phyloP scores from a whole-genome alignment of 2,113 vertebrate genomes.

The Crotalus helleri region DNA sequence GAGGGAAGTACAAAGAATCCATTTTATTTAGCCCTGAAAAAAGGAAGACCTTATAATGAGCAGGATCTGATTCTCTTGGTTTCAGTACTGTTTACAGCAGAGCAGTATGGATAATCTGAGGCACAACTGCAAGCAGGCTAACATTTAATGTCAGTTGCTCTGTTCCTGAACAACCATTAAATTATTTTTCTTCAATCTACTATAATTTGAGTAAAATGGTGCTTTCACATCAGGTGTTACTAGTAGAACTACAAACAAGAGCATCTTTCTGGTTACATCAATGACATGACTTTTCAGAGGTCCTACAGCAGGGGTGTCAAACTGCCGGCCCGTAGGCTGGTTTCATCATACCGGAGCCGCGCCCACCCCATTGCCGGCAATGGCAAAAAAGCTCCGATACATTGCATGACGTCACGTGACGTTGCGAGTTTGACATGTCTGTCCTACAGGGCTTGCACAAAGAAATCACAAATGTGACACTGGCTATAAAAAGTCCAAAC shows the following conservation, averaged over 20 bases:
- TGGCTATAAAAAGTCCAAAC: neutral
- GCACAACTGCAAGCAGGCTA: neutral
- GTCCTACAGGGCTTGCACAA: neutral
- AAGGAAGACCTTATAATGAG: neutral
- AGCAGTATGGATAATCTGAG: neutral
- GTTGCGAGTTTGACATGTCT: too few species aligned
- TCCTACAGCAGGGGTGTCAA: neutral
- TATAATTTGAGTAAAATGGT: neutral
- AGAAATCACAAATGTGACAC: neutral
- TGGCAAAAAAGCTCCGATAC: too few species aligned
- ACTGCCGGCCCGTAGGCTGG: too few species aligned
- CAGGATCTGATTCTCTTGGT: neutral
- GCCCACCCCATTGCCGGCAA: too few species aligned
- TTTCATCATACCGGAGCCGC: too few species aligned
- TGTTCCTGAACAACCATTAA: neutral
- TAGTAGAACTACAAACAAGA: neutral
- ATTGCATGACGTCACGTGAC: too few species aligned
- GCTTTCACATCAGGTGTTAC: neutral
- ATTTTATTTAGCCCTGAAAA: neutral
- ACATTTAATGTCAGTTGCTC: neutral
- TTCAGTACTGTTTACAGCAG: neutral
- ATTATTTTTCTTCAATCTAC: neutral
- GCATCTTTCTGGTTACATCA: neutral
- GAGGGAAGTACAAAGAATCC: neutral
- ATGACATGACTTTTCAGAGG: neutral